Conservation (phyloP, 2,888 invertebrate genomes). For the Tethea ocularis region DNA sequence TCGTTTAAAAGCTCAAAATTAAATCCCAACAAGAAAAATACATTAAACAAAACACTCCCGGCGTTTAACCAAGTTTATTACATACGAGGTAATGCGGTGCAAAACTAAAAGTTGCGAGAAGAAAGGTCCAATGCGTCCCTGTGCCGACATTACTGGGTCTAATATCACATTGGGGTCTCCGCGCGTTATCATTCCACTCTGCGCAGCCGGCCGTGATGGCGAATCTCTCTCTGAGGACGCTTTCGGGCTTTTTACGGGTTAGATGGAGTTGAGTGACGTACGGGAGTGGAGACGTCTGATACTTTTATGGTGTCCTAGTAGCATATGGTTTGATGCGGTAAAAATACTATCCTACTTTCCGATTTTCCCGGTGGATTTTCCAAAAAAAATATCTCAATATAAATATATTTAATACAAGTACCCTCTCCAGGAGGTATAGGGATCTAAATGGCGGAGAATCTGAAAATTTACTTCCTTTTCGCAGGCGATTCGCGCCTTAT, state of each 20-base stretch:
- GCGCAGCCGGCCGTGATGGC: conserved; percentile 26
- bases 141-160: conserved; percentile 23
- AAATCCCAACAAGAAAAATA: conserved; percentile 5
- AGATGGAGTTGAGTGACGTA: conserved; percentile 22
- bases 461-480: no score
- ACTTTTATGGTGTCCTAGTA: not conserved
- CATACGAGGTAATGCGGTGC: conserved; percentile 1
- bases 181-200: conserved; percentile 37
- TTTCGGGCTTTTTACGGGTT: conserved; percentile 29
- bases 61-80: not conserved
- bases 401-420: no score
- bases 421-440: no score
- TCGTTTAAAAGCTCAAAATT: not conserved
- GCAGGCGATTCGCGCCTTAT: no score
- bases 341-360: not conserved
- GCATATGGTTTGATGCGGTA: not conserved
- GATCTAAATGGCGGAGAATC: no score
- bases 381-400: no score
- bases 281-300: conserved; percentile 12
- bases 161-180: conserved; percentile 27
- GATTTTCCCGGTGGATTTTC: no score
- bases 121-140: conserved; percentile 25
- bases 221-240: conserved; percentile 34
- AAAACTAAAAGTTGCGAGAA: conserved; percentile 11
- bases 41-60: not conserved